Evolutionary conservation across 1,140 invertebrate genomes (phyloP).

Genomic region (Hetaerina americana): DNA sequence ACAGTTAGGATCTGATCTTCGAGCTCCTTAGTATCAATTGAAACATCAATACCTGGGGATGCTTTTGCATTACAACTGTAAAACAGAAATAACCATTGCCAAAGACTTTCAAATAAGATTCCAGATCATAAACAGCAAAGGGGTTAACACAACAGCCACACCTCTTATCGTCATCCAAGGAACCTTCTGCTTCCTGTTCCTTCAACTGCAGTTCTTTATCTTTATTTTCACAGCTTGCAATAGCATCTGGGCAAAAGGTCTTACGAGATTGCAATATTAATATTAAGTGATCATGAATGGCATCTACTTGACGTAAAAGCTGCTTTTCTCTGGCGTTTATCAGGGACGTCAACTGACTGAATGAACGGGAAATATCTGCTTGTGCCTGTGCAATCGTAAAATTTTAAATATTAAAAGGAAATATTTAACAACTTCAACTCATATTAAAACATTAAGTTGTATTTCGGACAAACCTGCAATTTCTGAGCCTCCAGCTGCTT

Average conservation of each 20-base stretch:
- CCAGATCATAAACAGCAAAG: too few species aligned
- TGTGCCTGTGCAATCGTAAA: too few species aligned
- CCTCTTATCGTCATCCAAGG: too few species aligned
- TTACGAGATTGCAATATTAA: neutral
- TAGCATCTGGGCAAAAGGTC: neutral
- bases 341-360: neutral
- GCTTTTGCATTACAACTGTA: neutral
- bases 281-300: neutral
- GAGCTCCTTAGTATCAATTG: neutral
- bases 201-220: too few species aligned
- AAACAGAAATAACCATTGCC: neutral
- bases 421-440: too few species aligned
- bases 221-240: too few species aligned
- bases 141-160: too few species aligned
- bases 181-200: too few species aligned
- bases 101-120: too few species aligned
- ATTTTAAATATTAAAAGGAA: too few species aligned
- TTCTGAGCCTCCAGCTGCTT: neutral
- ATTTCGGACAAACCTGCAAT: neutral
- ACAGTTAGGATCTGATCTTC: neutral
- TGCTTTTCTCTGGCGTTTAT: neutral
- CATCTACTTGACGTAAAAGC: neutral
- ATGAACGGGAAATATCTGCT: neutral
- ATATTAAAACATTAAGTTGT: too few species aligned
- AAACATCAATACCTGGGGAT: neutral